These are phyloP conservation scores for Rhagoletis zephyria DNA, from an alignment of 1,140 invertebrate species.

Conservation along the genomic window DNA sequence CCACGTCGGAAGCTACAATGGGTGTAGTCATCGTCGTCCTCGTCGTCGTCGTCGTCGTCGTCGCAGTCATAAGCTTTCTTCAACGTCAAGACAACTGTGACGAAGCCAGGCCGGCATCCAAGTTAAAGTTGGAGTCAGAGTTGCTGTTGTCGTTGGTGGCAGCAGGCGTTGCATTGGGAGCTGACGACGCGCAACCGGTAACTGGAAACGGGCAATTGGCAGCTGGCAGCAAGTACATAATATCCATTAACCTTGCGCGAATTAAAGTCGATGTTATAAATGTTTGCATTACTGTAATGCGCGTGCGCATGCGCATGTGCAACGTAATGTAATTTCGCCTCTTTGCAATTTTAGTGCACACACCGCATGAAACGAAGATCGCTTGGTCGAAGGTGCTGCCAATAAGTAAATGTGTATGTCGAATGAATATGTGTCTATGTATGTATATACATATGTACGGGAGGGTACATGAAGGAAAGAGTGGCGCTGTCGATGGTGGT, in stretches of 20 bases:
- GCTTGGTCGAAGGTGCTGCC: background rate
- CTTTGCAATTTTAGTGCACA: constrained; percentile 3
- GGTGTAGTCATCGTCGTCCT: constrained; percentile 49
- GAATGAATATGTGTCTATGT: background rate
- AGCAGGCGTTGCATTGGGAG: constrained; percentile 2
- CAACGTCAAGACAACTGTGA: constrained; percentile 2
- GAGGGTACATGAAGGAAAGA: background rate
- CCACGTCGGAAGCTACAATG: constrained; percentile 54
- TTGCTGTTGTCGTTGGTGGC: constrained; percentile 25
- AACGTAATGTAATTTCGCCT: constrained; percentile 49
- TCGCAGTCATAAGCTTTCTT: constrained; percentile 20
- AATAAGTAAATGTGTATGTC: background rate
- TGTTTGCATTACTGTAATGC: constrained; percentile 38
- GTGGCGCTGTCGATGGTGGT: background rate
- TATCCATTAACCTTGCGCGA: constrained; percentile 57
- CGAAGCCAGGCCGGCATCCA: background rate
- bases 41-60: background rate
- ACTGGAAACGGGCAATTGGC: constrained; percentile 10
- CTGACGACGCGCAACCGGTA: constrained; percentile 18
- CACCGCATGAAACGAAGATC: constrained; percentile 11
- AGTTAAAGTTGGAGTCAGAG: background rate
- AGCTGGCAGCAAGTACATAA: constrained; percentile 53
- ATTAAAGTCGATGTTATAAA: constrained; percentile 54
- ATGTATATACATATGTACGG: background rate
- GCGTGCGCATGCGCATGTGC: constrained; percentile 26